Percentiles rank a stretch among this genome's conserved stretches.
Evolutionary conservation across 2,888 invertebrate species (phyloP).

Genomic region (Leptinotarsa haldemani): DNA sequence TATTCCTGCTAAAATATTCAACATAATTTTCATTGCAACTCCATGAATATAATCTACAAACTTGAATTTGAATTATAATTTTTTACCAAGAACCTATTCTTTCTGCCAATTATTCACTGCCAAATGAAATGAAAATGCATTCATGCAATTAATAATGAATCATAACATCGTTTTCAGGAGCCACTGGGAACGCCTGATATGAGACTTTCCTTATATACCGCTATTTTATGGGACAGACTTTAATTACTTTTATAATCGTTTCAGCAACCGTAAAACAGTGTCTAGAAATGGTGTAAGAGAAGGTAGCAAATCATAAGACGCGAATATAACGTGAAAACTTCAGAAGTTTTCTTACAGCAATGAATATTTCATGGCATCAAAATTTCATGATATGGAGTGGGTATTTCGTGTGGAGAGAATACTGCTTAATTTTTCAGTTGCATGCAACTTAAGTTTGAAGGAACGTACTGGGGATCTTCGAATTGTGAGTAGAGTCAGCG

Average conservation of each 20-base stretch:
- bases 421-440: background rate
- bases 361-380: slow-evolving; percentile 32
- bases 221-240: slow-evolving; percentile 47
- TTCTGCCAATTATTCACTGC: too few species aligned
- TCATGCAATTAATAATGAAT: background rate
- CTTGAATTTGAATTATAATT: background rate
- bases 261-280: slow-evolving; percentile 47
- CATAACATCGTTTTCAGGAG: slow-evolving; percentile 21
- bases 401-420: background rate
- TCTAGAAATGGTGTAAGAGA: slow-evolving; percentile 31
- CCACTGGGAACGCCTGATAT: slow-evolving; percentile 20
- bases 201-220: slow-evolving; percentile 44
- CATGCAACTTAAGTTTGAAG: background rate
- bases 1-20: background rate
- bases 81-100: too few species aligned
- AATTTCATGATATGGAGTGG: slow-evolving; percentile 32
- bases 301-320: slow-evolving; percentile 50
- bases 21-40: background rate
- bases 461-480: background rate
- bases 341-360: slow-evolving; percentile 55
- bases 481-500: background rate
- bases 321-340: slow-evolving; percentile 57
- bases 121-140: background rate
- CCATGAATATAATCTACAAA: background rate
- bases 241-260: slow-evolving; percentile 55